Percentiles rank a stretch among this genome's conserved stretches.
Evolutionary conservation across 35 echinoderm and acorn worm genomes (phyloP).

Genomic region (Patiria miniata): DNA sequence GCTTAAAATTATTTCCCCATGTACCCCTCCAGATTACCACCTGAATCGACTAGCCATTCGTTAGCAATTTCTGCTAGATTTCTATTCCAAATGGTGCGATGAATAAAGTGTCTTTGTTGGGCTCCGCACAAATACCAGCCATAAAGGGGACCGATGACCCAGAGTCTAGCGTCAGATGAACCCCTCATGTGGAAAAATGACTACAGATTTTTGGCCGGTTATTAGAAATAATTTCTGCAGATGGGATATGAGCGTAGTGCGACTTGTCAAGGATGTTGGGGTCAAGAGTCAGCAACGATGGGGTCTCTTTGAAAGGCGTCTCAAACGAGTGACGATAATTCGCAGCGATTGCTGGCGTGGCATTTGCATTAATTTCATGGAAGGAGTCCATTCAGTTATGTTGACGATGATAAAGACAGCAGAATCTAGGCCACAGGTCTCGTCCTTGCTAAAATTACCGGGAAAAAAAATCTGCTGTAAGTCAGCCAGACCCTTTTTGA

Average conservation of each 20-base stretch:
- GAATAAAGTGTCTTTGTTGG: slow-evolving; percentile 31
- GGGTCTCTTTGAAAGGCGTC: not conserved
- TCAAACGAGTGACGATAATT: not conserved
- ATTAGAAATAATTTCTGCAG: not conserved
- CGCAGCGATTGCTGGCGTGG: not conserved
- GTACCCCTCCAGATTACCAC: not conserved
- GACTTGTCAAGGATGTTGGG: not conserved
- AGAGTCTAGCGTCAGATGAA: not conserved
- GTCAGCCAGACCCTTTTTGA: too few species aligned
- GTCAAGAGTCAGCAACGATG: not conserved
- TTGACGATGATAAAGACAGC: not conserved
- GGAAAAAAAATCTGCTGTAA: too few species aligned
- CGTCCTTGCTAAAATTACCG: too few species aligned
- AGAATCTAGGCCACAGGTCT: not conserved
- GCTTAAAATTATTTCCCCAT: slow-evolving; percentile 17
- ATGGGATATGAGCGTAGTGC: not conserved
- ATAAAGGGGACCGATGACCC: slow-evolving; percentile 22
- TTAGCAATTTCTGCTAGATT: not conserved
- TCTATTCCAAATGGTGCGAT: slow-evolving; percentile 25
- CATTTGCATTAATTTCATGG: slow-evolving; percentile 18
- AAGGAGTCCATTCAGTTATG: not conserved
- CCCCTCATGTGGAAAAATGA: slow-evolving; percentile 30
- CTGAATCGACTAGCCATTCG: not conserved
- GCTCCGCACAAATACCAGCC: not conserved
- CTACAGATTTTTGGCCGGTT: not conserved